Base-by-base conservation (phyloP, 2,797 vertebrate species). In the Apogon hyalosoma region DNA sequence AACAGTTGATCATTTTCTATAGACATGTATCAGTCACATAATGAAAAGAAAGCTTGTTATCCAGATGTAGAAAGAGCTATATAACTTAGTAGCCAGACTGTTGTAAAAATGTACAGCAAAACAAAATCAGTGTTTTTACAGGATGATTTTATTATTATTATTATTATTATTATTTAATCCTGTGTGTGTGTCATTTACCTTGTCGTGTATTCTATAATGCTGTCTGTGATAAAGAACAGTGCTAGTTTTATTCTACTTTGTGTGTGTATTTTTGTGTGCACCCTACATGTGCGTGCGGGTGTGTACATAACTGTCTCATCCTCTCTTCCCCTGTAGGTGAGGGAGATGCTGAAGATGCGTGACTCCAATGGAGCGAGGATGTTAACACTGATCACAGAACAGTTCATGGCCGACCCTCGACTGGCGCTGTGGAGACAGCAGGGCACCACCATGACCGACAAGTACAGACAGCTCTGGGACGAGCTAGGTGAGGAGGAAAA, bases 291-390 rank as follows among this genome's bases (percentile, higher is more conserved):
- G 36, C 55, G 49, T 46, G 15, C 12, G 18, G 40, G 21, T 42
- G 19, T 63, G 63, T 75, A 2, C 5, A 8, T 63, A 62, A 60
- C 59, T 28, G 31, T 60, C 72, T 55, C 71, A 14, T 45, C 40
- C 61, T 60, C 49, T 76, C 18, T 73, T 62, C 59, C 59, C 36
- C 62, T 72, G 63, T 88, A 99, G 97, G 98, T 99, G 87, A 95
- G 97, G 91, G 98, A 99, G 92, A 99, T 99, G 98, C 92, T 99
- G 90, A 98, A 97, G 90, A 99, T 99, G 98, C 95, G 97, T 73
- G 98, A 99, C 91, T 98, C 97, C 73, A 99, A 99, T 36, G 98
- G 97, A 75, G 98, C 98, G 56, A 96, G 98, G 69, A 99, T 99
- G 97, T 90, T 99, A 93, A 99, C 96, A 11, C 92, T 99, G 92